Conservation (phyloP, 2,888 invertebrate genomes). For the Cataglyphis rosenhaueri region DNA sequence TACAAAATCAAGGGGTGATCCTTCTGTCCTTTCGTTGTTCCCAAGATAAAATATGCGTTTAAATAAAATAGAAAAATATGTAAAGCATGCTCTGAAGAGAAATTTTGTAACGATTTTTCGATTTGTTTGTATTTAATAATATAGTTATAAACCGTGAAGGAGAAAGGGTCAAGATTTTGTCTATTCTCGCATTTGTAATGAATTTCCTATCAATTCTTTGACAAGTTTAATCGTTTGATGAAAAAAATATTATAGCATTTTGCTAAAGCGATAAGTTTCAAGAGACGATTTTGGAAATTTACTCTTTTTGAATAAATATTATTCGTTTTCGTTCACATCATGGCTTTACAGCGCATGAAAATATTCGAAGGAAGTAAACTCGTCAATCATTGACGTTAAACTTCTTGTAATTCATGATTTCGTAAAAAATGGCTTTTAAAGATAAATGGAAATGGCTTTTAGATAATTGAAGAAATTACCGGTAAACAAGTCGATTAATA, state of each 20-base stretch:
- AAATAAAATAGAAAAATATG: slow-evolving; percentile 3
- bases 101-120: slow-evolving; percentile 57
- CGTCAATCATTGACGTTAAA: background rate
- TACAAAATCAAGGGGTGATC: slow-evolving; percentile 35
- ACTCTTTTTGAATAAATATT: background rate
- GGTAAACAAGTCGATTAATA: background rate
- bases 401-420: slow-evolving; percentile 8
- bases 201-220: slow-evolving; percentile 39
- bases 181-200: slow-evolving; percentile 47
- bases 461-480: background rate
- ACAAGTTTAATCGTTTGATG: slow-evolving; percentile 9
- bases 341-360: background rate
- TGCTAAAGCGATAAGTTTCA: slow-evolving; percentile 3
- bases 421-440: background rate
- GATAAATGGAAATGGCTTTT: background rate
- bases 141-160: slow-evolving; percentile 19
- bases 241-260: background rate
- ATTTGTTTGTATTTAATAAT: slow-evolving; percentile 31
- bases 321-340: background rate
- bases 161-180: slow-evolving; percentile 38
- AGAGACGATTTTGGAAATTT: slow-evolving; percentile 1
- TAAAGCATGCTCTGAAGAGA: slow-evolving; percentile 55
- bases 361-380: slow-evolving; percentile 11
- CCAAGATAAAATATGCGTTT: slow-evolving; percentile 6
- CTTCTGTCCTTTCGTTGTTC: slow-evolving; percentile 9